phyloP scores from a whole-genome alignment of 2,797 vertebrate species.

The Streptopelia turtur region DNA sequence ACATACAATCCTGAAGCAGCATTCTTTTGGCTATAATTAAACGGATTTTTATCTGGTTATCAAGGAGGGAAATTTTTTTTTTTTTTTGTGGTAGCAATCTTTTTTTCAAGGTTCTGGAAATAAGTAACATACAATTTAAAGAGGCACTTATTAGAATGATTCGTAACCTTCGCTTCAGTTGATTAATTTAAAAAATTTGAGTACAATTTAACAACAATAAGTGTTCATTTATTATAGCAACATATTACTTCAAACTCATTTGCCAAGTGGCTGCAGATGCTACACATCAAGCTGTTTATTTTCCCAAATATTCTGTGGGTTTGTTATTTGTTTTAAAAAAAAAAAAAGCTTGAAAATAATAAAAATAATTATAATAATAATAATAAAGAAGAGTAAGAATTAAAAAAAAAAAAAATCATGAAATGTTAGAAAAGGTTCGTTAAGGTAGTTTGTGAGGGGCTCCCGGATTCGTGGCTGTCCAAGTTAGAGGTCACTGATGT shows the following conservation, averaged over 20 bases:
- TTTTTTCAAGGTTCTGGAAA: constrained; percentile 79
- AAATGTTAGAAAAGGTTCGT: constrained; percentile 99
- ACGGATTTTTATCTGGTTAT: constrained; percentile 13
- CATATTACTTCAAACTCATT: constrained; percentile 82
- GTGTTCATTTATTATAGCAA: constrained; percentile 66
- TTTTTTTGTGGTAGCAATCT: neutral
- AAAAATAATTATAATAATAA: constrained; percentile 72
- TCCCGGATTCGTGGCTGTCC: constrained; percentile 99
- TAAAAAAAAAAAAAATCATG: constrained; percentile 35
- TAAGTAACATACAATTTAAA: constrained; percentile 86
- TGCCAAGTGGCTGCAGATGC: constrained; percentile 89
- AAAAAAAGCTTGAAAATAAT: constrained; percentile 83
- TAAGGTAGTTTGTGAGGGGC: constrained; percentile 99
- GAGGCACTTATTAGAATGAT: constrained; percentile 82
- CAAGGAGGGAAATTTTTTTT: constrained; percentile 5
- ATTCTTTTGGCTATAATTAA: constrained; percentile 11
- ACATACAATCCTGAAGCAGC: constrained; percentile 11
- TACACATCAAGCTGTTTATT: constrained; percentile 88
- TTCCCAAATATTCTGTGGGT: constrained; percentile 87
- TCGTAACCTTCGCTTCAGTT: constrained; percentile 70
- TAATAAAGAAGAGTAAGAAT: constrained; percentile 71
- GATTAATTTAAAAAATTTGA: constrained; percentile 56
- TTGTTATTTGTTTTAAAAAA: constrained; percentile 54
- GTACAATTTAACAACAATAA: constrained; percentile 72
- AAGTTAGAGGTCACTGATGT: constrained; percentile 97